Percentiles rank a stretch among this genome's conserved stretches.
These are phyloP conservation scores for Synanthedon vespiformis DNA, from an alignment of 2,888 invertebrate species.

Conservation along the genomic window DNA sequence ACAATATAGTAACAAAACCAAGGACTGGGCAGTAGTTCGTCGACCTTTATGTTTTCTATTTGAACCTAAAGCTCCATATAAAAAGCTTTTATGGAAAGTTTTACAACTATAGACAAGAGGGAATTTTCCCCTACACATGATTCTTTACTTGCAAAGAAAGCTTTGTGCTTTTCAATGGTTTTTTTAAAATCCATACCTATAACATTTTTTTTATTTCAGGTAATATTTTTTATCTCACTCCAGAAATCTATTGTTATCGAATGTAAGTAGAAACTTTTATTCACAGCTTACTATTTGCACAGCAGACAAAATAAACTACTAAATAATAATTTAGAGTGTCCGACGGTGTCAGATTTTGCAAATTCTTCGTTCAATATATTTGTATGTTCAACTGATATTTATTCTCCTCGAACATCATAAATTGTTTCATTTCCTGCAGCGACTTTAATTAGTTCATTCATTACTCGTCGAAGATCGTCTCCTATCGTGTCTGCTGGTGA, in stretches of 20 bases:
- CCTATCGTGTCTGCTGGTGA: slow-evolving; percentile 32
- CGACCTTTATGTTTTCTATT: slow-evolving; percentile 6
- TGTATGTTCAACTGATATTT: slow-evolving; percentile 2
- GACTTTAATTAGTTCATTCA: slow-evolving; percentile 29
- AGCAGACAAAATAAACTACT: not conserved
- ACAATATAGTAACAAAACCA: slow-evolving; percentile 6
- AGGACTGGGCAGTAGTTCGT: slow-evolving; percentile 3
- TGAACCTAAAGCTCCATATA: slow-evolving; percentile 6
- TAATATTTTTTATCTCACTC: slow-evolving; percentile 18
- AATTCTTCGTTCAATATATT: not conserved
- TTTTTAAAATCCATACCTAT: slow-evolving; percentile 1
- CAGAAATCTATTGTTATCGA: not conserved
- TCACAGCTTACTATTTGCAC: no score
- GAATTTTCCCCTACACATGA: not conserved
- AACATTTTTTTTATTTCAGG: slow-evolving; percentile 43
- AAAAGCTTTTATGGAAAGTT: slow-evolving; percentile 17
- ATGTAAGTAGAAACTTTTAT: not conserved
- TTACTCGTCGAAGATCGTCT: slow-evolving; percentile 23
- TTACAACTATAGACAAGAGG: slow-evolving; percentile 1
- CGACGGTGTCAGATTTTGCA: not conserved
- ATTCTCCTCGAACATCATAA: slow-evolving; percentile 10
- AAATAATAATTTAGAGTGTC: not conserved
- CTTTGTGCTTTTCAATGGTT: not conserved
- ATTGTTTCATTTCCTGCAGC: slow-evolving; percentile 16
- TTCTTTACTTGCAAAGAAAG: not conserved